Evolutionary conservation across 2,888 invertebrate genomes (phyloP).

Genomic region (Brachypterus glaber): DNA sequence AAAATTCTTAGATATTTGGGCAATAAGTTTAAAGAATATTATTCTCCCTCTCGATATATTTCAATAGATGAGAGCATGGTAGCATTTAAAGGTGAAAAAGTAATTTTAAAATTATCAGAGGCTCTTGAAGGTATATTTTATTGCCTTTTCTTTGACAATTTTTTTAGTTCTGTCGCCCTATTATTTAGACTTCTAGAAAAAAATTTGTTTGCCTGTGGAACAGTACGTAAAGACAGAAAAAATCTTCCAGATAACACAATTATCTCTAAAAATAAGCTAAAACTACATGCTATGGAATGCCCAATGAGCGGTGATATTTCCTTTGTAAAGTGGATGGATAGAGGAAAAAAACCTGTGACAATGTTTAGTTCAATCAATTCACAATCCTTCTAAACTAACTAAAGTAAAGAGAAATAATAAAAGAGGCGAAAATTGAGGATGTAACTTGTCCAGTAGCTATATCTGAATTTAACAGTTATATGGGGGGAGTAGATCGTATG

Average conservation of each 20-base stretch:
- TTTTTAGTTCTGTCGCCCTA: constrained; percentile 3
- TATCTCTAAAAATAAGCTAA: constrained; percentile 2
- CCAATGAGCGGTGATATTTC: constrained; percentile 3
- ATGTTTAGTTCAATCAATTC: constrained; percentile 9
- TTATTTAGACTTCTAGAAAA: constrained; percentile 7
- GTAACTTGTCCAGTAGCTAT: constrained; percentile 5
- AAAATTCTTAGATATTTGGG: neutral
- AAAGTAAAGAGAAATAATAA: constrained; percentile 2
- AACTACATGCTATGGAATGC: constrained; percentile 7
- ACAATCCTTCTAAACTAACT: constrained; percentile 5
- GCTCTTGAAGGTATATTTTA: constrained; percentile 5
- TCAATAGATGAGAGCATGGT: neutral
- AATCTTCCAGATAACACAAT: constrained; percentile 3
- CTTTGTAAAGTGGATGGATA: constrained; percentile 5
- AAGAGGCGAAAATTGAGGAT: neutral
- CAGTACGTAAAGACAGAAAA: constrained; percentile 5
- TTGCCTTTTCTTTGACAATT: no score
- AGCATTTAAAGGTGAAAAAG: neutral
- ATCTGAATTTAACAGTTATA: constrained; percentile 5
- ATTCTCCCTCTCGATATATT: neutral
- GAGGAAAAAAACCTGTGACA: constrained; percentile 9
- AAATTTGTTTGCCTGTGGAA: constrained; percentile 7
- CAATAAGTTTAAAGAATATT: neutral
- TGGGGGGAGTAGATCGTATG: constrained; percentile 5
- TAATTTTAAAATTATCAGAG: neutral